Evolutionary conservation across 2,113 vertebrate genomes (phyloP).

Genomic region (Pygoscelis antarcticus): DNA sequence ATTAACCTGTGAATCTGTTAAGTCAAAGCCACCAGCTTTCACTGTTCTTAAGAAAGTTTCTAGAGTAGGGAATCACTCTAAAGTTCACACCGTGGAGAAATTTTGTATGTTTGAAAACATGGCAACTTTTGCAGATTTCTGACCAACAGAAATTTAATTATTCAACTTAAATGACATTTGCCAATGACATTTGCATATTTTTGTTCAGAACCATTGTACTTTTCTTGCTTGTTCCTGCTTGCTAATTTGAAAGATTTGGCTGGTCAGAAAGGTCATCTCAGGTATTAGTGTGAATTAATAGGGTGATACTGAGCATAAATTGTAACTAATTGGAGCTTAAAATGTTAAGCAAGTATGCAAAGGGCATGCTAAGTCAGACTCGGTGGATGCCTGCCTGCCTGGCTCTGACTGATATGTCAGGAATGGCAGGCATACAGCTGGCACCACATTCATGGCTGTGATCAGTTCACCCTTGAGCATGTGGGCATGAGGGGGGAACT

Average conservation of each 20-base stretch:
- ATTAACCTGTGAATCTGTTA: neutral
- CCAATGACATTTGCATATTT: rapidly evolving
- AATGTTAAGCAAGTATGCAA: conserved; percentile 29
- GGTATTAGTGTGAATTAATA: conserved; percentile 1
- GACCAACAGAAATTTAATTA: neutral
- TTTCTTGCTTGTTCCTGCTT: neutral
- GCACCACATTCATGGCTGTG: neutral
- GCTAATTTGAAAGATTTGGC: neutral
- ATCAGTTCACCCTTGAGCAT: neutral
- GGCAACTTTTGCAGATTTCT: neutral
- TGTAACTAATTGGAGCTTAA: conserved; percentile 32
- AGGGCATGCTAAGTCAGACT: neutral
- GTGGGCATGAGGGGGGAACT: neutral
- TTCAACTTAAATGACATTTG: neutral
- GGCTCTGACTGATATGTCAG: neutral
- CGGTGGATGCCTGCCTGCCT: neutral
- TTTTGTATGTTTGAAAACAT: neutral
- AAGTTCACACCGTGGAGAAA: neutral
- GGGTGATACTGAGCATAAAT: conserved; percentile 10
- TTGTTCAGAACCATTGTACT: neutral
- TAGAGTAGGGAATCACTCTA: neutral
- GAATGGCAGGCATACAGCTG: neutral
- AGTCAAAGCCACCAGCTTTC: neutral
- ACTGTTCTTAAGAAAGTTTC: neutral
- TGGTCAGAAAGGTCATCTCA: neutral